Percentiles rank a stretch among this genome's conserved stretches.
Evolutionary conservation across 2,888 invertebrate species (phyloP).

Genomic region (Phytoseiulus persimilis): DNA sequence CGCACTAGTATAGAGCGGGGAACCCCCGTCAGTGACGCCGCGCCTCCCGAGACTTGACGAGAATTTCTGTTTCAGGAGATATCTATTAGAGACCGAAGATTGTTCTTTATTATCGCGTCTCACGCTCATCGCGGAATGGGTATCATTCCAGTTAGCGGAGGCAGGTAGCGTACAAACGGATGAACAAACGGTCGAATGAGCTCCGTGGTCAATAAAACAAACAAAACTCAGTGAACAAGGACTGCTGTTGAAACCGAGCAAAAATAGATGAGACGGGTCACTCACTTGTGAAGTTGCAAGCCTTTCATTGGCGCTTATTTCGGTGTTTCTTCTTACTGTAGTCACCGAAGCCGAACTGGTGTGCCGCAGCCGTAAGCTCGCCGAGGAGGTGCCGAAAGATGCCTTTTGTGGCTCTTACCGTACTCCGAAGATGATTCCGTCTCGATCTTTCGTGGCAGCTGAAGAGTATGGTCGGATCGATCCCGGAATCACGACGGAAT

Average conservation of each 20-base stretch:
- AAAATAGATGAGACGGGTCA: neutral
- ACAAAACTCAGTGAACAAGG: neutral
- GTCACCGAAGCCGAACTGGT: neutral
- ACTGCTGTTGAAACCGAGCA: neutral
- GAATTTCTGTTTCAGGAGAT: no score
- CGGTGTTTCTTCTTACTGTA: neutral
- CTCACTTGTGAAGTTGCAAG: neutral
- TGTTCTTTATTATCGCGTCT: neutral
- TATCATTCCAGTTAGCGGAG: neutral
- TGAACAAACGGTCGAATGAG: neutral
- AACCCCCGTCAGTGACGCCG: no score
- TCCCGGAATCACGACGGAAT: no score
- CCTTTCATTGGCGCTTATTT: neutral
- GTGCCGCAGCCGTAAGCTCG: no score
- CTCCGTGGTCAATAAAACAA: neutral
- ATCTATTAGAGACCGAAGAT: neutral
- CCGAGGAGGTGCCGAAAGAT: no score
- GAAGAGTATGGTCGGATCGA: no score
- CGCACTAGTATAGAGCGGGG: no score
- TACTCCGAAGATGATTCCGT: no score
- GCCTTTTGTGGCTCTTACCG: no score
- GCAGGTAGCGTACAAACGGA: neutral
- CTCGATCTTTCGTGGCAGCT: no score
- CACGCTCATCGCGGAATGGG: neutral
- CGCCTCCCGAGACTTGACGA: no score